A percentile compares a stretch with the other conserved stretches of the same genome.
Evolutionary conservation across 2,888 invertebrate species (phyloP).

Genomic region (Pyrocoelia pectoralis): DNA sequence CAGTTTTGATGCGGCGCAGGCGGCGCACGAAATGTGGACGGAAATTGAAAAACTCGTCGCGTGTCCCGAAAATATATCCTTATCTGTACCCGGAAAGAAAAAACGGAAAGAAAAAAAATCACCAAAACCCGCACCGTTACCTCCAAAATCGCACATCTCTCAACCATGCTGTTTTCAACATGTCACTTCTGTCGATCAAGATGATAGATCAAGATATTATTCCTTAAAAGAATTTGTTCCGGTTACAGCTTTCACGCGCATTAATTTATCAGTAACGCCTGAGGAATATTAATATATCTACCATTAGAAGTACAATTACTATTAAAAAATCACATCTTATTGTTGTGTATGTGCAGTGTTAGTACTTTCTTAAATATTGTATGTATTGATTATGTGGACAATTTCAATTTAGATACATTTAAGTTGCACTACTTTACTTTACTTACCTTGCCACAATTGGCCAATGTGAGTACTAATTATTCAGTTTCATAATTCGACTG

Average conservation of each 20-base stretch:
- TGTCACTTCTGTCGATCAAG: constrained; percentile 77
- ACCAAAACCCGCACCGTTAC: constrained; percentile 67
- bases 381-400: no score
- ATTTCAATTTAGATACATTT: neutral
- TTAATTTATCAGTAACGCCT: constrained; percentile 31
- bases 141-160: constrained; percentile 82
- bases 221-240: constrained; percentile 73
- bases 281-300: constrained; percentile 35
- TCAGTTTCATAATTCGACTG: constrained; percentile 29
- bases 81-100: constrained; percentile 64
- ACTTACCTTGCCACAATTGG: neutral
- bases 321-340: neutral
- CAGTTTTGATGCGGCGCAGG: constrained; percentile 78
- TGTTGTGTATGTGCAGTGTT: no score
- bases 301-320: neutral
- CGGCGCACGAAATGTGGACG: constrained; percentile 75
- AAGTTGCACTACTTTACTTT: neutral
- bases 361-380: no score
- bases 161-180: constrained; percentile 87
- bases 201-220: constrained; percentile 71
- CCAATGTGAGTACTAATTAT: constrained; percentile 9
- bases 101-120: constrained; percentile 65
- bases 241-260: constrained; percentile 40
- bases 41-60: constrained; percentile 75
- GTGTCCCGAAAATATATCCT: constrained; percentile 79